These are phyloP conservation scores for Oryzias curvinotus DNA, from an alignment of 2,113 vertebrate species.

Conservation along the genomic window DNA sequence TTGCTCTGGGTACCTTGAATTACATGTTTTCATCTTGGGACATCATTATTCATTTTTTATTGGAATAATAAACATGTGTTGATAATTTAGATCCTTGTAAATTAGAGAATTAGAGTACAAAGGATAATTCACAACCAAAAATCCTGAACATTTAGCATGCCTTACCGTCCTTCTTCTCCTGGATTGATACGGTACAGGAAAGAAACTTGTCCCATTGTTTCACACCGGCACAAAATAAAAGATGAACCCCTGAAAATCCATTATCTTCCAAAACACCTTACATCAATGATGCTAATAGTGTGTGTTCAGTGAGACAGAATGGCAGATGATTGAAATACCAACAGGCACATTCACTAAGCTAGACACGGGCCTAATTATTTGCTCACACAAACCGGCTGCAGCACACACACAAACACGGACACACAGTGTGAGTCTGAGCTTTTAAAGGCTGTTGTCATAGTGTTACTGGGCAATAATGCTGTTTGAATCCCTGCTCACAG, in stretches of 20 bases:
- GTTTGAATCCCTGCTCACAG: constrained; percentile 36
- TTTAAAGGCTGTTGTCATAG: constrained; percentile 45
- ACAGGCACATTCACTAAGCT: background rate
- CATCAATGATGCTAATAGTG: constrained; percentile 13
- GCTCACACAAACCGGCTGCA: constrained; percentile 6
- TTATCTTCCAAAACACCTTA: background rate
- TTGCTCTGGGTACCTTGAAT: constrained; percentile 6
- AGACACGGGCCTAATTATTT: background rate
- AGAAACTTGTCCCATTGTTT: too few species aligned
- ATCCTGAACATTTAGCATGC: too few species aligned
- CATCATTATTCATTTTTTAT: too few species aligned
- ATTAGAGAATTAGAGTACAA: too few species aligned
- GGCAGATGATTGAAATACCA: constrained; percentile 4
- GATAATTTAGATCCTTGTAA: too few species aligned
- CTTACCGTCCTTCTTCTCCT: too few species aligned
- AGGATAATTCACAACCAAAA: too few species aligned
- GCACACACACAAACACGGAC: background rate
- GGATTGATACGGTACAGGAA: too few species aligned
- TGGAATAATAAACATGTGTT: too few species aligned
- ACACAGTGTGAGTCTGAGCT: constrained; percentile 16
- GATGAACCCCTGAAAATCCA: background rate
- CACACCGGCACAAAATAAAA: background rate
- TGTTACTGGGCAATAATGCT: constrained; percentile 37
- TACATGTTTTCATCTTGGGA: background rate
- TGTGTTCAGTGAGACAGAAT: constrained; percentile 6